Percentiles rank a stretch among this genome's conserved stretches.
Evolutionary conservation across 2,113 vertebrate genomes (phyloP).

Genomic region (Campylomormyrus numenius): DNA sequence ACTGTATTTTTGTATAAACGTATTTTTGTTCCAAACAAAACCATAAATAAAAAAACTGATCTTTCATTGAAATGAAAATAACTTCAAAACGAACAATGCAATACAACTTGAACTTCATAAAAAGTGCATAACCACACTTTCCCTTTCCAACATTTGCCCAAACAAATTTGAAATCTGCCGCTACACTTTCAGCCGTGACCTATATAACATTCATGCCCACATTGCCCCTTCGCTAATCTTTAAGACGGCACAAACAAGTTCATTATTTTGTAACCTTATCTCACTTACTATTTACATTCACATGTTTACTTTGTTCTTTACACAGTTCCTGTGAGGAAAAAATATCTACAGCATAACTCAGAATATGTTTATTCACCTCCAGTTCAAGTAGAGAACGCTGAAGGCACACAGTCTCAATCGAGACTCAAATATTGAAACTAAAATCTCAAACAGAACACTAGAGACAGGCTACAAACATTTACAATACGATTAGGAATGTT

Average conservation of each 20-base stretch:
- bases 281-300: background rate
- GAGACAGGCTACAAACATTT: slow-evolving; percentile 1
- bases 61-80: background rate
- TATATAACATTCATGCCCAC: background rate
- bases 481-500: background rate
- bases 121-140: background rate
- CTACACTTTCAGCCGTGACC: background rate
- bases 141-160: background rate
- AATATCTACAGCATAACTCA: background rate
- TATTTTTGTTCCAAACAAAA: background rate
- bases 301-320: background rate
- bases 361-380: background rate
- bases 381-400: background rate
- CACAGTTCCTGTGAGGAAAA: background rate
- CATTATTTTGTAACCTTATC: background rate
- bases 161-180: background rate
- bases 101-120: background rate
- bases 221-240: background rate
- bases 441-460: background rate
- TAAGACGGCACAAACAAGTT: background rate
- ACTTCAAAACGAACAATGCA: background rate
- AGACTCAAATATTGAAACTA: slow-evolving; percentile 14
- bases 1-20: background rate
- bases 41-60: background rate
- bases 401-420: background rate